These are phyloP conservation scores for Hipposideros armiger DNA, from an alignment of 2,113 vertebrate species.

Conservation along the genomic window DNA sequence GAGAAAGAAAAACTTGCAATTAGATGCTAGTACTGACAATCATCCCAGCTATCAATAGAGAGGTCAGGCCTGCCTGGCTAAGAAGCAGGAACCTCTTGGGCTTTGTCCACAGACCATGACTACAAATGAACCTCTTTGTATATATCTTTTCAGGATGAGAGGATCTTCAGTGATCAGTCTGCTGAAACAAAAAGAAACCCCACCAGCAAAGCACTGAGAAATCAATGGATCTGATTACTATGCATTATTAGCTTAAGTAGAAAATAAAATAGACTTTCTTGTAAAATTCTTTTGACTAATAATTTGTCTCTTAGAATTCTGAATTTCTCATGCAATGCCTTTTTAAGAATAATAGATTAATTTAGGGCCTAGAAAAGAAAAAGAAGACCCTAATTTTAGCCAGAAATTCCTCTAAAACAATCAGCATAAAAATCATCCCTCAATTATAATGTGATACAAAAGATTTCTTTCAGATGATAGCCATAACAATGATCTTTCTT, in stretches of 20 bases:
- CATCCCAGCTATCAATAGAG: background rate
- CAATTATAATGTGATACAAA: background rate
- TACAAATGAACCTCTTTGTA: background rate
- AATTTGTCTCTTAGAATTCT: background rate
- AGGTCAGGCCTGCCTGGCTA: background rate
- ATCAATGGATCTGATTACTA: background rate
- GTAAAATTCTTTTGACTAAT: background rate
- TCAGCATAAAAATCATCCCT: background rate
- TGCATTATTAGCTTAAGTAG: background rate
- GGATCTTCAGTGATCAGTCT: background rate
- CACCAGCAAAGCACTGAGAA: background rate
- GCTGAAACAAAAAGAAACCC: background rate
- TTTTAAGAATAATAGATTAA: background rate
- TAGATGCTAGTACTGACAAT: background rate
- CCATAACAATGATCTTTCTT: background rate
- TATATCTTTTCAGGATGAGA: background rate
- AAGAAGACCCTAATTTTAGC: background rate
- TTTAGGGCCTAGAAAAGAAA: background rate
- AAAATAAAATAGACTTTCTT: background rate
- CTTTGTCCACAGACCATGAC: background rate
- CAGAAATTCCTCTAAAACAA: slow-evolving; percentile 1
- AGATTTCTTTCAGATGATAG: background rate
- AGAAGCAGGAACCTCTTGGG: background rate
- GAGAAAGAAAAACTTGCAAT: background rate
- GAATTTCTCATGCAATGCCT: slow-evolving; percentile 18